Conservation (phyloP, 2,797 vertebrate genomes). For the Lacerta bilineata region DNA sequence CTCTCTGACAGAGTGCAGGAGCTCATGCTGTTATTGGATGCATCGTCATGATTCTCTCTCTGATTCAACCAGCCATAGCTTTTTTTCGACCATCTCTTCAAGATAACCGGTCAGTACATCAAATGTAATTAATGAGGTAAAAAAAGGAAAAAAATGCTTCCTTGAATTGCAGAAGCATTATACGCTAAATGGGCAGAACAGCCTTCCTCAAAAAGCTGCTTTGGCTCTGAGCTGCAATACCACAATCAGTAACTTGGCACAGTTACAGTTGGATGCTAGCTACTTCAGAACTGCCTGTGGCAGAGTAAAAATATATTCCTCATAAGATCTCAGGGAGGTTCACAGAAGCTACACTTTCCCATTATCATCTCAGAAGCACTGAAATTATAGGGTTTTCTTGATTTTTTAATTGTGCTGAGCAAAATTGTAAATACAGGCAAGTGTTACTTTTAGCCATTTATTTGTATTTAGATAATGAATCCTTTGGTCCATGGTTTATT, state of each 20-base stretch:
- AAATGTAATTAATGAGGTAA: too few species aligned
- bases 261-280: neutral
- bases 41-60: constrained; percentile 73
- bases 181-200: neutral
- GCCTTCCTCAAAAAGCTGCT: too few species aligned
- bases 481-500: too few species aligned
- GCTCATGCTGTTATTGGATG: constrained; percentile 77
- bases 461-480: too few species aligned
- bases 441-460: too few species aligned
- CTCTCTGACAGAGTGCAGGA: constrained; percentile 30
- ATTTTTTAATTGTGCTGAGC: too few species aligned
- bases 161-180: neutral
- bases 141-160: neutral
- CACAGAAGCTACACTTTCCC: too few species aligned
- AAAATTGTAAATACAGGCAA: too few species aligned
- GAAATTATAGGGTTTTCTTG: too few species aligned
- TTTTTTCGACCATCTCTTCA: constrained; percentile 79
- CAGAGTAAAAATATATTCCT: too few species aligned
- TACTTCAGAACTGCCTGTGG: neutral
- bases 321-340: too few species aligned
- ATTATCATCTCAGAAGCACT: too few species aligned
- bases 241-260: neutral
- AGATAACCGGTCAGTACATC: constrained; percentile 70
- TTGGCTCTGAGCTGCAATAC: neutral
- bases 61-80: constrained; percentile 72